Percentiles rank a stretch among this genome's conserved stretches.
These are phyloP conservation scores for Cheilosia impressa DNA, from an alignment of 2,888 invertebrate genomes.

Conservation along the genomic window DNA sequence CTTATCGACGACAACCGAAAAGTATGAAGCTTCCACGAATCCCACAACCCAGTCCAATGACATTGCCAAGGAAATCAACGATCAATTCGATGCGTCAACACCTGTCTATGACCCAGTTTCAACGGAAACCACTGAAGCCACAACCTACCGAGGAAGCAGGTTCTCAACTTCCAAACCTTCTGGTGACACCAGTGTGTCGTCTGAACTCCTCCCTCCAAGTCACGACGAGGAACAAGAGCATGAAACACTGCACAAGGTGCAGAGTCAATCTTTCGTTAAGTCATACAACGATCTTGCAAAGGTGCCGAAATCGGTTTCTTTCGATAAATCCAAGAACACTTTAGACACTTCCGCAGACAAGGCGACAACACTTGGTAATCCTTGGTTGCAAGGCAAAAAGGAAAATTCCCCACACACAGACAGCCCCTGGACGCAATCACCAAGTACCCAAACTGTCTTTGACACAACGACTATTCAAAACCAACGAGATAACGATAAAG, in stretches of 20 bases:
- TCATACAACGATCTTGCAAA: conserved; percentile 83
- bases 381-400: conserved; percentile 17
- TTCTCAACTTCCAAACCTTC: conserved; percentile 44
- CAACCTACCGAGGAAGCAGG: conserved; percentile 43
- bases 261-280: conserved; percentile 88
- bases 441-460: conserved; percentile 9
- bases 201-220: conserved; percentile 83
- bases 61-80: conserved; percentile 84
- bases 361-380: conserved; percentile 21
- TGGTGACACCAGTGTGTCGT: conserved; percentile 79
- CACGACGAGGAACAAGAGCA: conserved; percentile 85
- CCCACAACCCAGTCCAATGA: conserved; percentile 82
- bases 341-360: conserved; percentile 39
- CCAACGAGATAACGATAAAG: conserved; percentile 7
- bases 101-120: conserved; percentile 75
- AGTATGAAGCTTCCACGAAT: conserved; percentile 79
- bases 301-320: conserved; percentile 62
- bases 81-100: conserved; percentile 80
- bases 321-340: conserved; percentile 32
- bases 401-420: conserved; percentile 10
- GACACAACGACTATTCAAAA: conserved; percentile 20
- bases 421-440: conserved; percentile 24
- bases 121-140: conserved; percentile 70
- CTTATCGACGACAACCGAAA: conserved; percentile 56
- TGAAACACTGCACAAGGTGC: conserved; percentile 88